Percentiles rank a stretch among this genome's conserved stretches.
These are phyloP conservation scores for Holothuria glaberrima DNA, from an alignment of 35 echinoderm and acorn worm genomes.

Conservation along the genomic window DNA sequence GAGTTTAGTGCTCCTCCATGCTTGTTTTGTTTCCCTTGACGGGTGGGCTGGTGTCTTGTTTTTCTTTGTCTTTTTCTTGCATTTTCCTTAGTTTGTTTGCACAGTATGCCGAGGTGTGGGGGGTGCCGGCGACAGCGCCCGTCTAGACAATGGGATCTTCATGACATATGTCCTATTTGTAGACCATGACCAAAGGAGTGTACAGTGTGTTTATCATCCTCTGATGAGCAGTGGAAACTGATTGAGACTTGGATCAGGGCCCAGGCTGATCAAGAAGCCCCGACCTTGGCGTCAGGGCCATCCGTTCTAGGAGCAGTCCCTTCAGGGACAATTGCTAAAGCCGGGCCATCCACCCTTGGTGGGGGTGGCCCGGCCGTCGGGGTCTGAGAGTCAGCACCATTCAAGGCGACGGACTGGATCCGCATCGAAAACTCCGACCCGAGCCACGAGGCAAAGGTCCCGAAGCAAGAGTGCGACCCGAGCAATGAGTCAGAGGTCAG, in stretches of 20 bases:
- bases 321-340: conserved; percentile 5
- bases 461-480: not conserved
- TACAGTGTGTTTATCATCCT: not conserved
- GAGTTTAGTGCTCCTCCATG: not conserved
- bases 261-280: conserved; percentile 36
- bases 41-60: not conserved
- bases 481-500: not conserved
- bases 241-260: too few relatives aligned
- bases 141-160: not conserved
- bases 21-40: not conserved
- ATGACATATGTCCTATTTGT: not conserved
- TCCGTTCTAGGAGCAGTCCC: not conserved
- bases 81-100: conserved; percentile 4
- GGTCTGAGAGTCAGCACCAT: not conserved
- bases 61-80: not conserved
- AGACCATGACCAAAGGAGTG: not conserved
- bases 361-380: not conserved
- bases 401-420: not conserved
- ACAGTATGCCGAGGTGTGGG: not conserved
- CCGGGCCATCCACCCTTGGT: conserved; percentile 4
- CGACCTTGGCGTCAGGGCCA: not conserved
- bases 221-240: too few relatives aligned
- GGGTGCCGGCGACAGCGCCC: not conserved
- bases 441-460: not conserved
- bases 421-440: not conserved